phyloP scores from a whole-genome alignment of 2,888 invertebrate species.

The Philaethria dido region DNA sequence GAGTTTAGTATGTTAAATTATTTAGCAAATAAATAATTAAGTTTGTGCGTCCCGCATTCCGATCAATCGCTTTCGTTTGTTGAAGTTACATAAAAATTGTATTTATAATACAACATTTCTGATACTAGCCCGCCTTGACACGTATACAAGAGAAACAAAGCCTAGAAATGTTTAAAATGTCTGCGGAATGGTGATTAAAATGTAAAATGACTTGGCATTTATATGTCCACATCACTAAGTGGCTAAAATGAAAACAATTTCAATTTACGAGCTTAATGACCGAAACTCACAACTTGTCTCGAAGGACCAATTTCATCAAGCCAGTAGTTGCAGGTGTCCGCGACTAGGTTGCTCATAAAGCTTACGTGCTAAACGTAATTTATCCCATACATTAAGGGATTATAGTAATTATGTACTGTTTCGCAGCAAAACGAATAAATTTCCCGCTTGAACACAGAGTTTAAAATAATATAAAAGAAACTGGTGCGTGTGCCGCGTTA shows the following conservation, averaged over 20 bases:
- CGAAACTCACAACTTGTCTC: conserved; percentile 51
- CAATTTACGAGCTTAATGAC: conserved; percentile 35
- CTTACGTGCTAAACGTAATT: conserved; percentile 47
- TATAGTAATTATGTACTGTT: conserved; percentile 48
- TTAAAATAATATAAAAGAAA: conserved; percentile 33
- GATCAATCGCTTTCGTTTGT: neutral
- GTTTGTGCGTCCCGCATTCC: neutral
- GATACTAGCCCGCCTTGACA: conserved; percentile 16
- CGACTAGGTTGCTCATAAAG: conserved; percentile 44
- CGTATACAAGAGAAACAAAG: conserved; percentile 21
- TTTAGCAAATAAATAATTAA: conserved; percentile 30
- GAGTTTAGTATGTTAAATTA: conserved; percentile 38
- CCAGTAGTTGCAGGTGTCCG: conserved; percentile 48
- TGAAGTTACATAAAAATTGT: neutral
- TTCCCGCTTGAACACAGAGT: conserved; percentile 44
- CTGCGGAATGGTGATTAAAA: conserved; percentile 19
- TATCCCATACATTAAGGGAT: conserved; percentile 48
- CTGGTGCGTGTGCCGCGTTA: conserved; percentile 38
- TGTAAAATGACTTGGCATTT: conserved; percentile 22
- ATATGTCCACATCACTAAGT: conserved; percentile 14
- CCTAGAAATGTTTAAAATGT: conserved; percentile 23
- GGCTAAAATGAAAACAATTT: conserved; percentile 27
- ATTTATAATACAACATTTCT: neutral
- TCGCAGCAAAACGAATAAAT: conserved; percentile 43
- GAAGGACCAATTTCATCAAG: conserved; percentile 62